A percentile compares a stretch with the other conserved stretches of the same genome.
These are phyloP conservation scores for Carettochelys insculpta DNA, from an alignment of 2,113 vertebrate genomes.

Conservation along the genomic window DNA sequence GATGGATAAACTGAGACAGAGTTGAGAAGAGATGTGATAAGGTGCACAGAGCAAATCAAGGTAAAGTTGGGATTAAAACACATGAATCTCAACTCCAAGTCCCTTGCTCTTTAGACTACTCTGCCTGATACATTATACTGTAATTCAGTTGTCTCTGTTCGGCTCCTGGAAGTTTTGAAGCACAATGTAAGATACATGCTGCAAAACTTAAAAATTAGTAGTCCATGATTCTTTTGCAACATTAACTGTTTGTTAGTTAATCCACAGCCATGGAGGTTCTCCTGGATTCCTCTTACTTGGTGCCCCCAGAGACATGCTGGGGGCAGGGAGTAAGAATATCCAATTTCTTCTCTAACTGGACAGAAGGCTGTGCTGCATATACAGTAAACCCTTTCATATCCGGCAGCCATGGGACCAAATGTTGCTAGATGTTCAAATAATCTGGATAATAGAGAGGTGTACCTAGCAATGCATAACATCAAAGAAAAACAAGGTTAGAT, in stretches of 20 bases:
- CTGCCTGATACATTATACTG: neutral
- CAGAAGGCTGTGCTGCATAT: neutral
- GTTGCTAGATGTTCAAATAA: too few species aligned
- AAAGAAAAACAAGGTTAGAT: too few species aligned
- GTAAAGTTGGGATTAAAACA: neutral
- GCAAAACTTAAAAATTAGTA: slow-evolving; percentile 4
- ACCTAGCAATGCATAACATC: too few species aligned
- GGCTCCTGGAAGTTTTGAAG: neutral
- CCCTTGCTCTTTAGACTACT: neutral
- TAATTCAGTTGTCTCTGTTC: neutral
- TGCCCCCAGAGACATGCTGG: slow-evolving; percentile 29
- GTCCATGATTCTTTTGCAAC: slow-evolving; percentile 50
- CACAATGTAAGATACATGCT: neutral
- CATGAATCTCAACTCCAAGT: neutral
- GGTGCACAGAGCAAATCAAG: neutral
- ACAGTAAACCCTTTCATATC: too few species aligned
- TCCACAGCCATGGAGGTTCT: neutral
- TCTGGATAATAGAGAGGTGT: too few species aligned
- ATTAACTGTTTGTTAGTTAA: neutral
- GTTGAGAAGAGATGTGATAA: neutral
- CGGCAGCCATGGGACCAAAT: too few species aligned
- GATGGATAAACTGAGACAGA: neutral
- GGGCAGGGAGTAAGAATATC: neutral
- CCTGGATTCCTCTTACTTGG: neutral
- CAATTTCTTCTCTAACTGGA: neutral